Conservation (phyloP, 2,888 invertebrate species). For the Mallateleia sp. region DNA sequence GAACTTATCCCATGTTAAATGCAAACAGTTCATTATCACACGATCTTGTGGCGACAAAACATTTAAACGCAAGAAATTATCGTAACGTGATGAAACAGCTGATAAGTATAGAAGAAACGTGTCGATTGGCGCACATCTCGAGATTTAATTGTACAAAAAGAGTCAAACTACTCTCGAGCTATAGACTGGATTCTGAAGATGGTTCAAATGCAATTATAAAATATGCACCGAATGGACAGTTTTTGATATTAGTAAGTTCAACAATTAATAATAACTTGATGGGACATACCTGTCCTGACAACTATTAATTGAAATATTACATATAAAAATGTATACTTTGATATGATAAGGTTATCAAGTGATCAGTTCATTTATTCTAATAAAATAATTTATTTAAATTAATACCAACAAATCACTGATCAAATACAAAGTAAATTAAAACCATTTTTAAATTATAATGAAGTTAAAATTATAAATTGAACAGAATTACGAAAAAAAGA, state of each 20-base stretch:
- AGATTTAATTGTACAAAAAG: constrained; percentile 63
- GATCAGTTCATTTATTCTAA: too few species aligned
- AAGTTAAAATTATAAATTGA: too few species aligned
- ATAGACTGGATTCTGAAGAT: constrained; percentile 55
- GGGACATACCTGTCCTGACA: too few species aligned
- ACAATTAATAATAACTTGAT: too few species aligned
- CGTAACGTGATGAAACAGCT: constrained; percentile 65
- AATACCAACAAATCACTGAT: too few species aligned
- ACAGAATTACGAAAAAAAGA: too few species aligned
- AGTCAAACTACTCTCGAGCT: constrained; percentile 33
- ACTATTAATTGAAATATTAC: too few species aligned
- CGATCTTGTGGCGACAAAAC: constrained; percentile 37
- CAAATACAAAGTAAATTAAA: too few species aligned
- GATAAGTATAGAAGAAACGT: constrained; percentile 61
- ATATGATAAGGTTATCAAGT: too few species aligned
- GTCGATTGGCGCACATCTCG: constrained; percentile 62
- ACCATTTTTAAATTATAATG: too few species aligned
- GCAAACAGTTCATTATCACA: constrained; percentile 24
- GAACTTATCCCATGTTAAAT: constrained; percentile 51
- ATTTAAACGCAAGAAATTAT: constrained; percentile 45
- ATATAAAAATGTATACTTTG: too few species aligned
- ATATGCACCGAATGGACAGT: constrained; percentile 54
- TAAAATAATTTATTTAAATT: too few species aligned
- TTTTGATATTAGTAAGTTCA: constrained; percentile 63
- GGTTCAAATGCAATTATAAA: constrained; percentile 42